These are phyloP conservation scores for Achatina immaculata DNA, from an alignment of 1,140 invertebrate species.

Conservation along the genomic window DNA sequence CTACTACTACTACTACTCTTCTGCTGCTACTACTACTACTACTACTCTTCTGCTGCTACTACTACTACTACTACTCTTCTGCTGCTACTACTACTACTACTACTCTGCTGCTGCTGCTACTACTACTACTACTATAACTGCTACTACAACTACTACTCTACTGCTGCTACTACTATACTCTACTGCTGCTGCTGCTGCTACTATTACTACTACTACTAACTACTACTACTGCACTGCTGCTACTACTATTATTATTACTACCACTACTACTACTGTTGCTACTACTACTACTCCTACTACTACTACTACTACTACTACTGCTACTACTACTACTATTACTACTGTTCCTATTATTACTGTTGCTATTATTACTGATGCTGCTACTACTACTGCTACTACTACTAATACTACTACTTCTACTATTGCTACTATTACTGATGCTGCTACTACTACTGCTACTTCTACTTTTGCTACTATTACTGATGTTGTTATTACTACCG, in stretches of 20 bases:
- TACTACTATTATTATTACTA: background rate
- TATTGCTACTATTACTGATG: conserved; percentile 28
- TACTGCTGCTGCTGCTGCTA: conserved; percentile 3
- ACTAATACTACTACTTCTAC: conserved; percentile 27
- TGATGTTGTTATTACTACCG: background rate
- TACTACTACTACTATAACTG: background rate
- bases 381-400: conserved; percentile 24
- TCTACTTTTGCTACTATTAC: background rate
- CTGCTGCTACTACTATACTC: background rate
- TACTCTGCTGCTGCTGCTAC: background rate
- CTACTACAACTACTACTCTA: background rate
- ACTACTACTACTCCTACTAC: conserved; percentile 21
- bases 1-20: conserved; percentile 30
- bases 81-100: background rate
- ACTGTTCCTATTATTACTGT: conserved; percentile 17
- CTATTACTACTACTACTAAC: background rate
- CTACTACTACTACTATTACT: conserved; percentile 33
- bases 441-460: background rate
- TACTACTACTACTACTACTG: conserved; percentile 36
- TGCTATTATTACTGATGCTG: conserved; percentile 32
- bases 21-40: conserved; percentile 30
- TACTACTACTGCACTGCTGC: background rate
- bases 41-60: background rate
- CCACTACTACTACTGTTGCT: background rate
- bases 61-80: background rate